Base-by-base conservation (phyloP, 1,140 invertebrate species). In the Lepidurus arcticus region DNA sequence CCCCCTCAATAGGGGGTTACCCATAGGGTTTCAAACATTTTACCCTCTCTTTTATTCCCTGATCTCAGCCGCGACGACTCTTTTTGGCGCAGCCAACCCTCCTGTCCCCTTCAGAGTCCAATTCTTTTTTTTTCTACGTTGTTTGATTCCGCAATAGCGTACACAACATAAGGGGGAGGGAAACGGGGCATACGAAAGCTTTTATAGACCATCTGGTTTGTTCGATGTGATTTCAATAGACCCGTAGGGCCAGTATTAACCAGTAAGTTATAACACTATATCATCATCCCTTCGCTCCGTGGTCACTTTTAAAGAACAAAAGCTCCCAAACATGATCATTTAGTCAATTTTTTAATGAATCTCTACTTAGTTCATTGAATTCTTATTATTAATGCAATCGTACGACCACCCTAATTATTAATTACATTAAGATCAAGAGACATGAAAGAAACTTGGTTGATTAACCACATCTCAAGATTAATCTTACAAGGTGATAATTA, bases 151-250 rank as follows among this genome's bases (percentile, higher is more conserved):
- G 53, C 53, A 65, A 65, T 65, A 65, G 53, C 13, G 1, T 21
- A n/a, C 16, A 9, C 21, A 65, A 13, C 16, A 21, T n/a, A 65
- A 21, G 53, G 53, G 21, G 53, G 53, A 65, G 53, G 53, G 53
- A 65, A 65, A 65, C 53, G 6, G 53, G 53, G 53, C 53, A 65
- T 21, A 65, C 16, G 53, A 65, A 65, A 13, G 53, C 53, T 65
- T 65, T 65, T 65, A 65, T 65, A 65, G 53, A 65, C 53, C 53
- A 65, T 65, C 53, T 65, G 53, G 53, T 65, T 65, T 65, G 53
- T 65, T 65, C 16, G 53, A 65, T 65, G 53, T 10, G 53, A 65
- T 65, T 65, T 65, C 53, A 65, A 65, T 65, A 65, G 53, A 65
- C 53, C 53, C 53, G 8, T 21, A 65, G 53, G 45, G 53, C 53